phyloP scores from a whole-genome alignment of 2,797 vertebrate genomes.

The Sebastes taczanowskii region DNA sequence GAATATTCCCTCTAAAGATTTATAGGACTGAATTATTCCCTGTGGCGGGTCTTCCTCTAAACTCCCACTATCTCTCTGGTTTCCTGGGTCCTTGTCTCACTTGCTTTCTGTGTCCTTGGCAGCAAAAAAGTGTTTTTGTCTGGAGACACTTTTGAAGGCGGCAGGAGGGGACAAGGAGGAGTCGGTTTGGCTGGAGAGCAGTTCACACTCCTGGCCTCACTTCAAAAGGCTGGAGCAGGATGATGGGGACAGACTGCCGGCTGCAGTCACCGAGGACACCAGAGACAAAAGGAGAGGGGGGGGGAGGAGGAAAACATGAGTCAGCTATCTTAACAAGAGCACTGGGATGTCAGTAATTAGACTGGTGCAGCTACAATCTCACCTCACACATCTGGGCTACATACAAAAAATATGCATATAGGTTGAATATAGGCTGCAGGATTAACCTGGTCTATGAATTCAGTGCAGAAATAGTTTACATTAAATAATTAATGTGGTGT shows the following conservation, averaged over 20 bases:
- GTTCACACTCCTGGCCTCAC: constrained; percentile 40
- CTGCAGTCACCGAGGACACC: constrained; percentile 40
- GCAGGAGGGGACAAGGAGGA: background rate
- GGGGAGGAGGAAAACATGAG: constrained; percentile 19
- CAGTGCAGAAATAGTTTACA: background rate
- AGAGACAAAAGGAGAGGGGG: background rate
- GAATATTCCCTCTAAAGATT: background rate
- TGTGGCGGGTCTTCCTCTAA: background rate
- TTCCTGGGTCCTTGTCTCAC: background rate
- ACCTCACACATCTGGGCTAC: background rate
- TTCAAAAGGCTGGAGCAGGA: constrained; percentile 53
- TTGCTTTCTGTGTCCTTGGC: background rate
- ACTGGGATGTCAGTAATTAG: constrained; percentile 1
- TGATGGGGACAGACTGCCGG: background rate
- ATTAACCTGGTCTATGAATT: background rate
- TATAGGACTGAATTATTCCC: background rate
- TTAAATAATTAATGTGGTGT: background rate
- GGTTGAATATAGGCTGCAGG: no score
- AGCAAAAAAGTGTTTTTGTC: background rate
- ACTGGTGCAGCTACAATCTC: background rate
- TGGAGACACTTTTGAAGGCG: background rate
- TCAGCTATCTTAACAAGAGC: constrained; percentile 14
- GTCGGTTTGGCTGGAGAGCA: background rate
- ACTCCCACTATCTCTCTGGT: background rate
- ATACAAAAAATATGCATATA: background rate